A percentile compares a stretch with the other conserved stretches of the same genome.
phyloP scores from a whole-genome alignment of 2,888 invertebrate genomes.

The Watsonalla cultraria region DNA sequence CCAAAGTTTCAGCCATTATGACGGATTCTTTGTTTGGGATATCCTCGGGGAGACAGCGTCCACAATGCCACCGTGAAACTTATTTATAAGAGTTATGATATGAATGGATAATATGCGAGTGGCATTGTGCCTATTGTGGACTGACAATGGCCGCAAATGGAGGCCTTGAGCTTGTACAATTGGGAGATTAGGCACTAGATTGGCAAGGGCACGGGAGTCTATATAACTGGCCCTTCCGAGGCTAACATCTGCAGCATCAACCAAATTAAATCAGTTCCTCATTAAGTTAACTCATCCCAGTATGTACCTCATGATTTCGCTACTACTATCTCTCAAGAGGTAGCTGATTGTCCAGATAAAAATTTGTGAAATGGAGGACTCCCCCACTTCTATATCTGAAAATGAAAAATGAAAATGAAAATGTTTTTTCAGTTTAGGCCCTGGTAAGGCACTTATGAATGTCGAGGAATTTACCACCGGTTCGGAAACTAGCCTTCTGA shows the following conservation, averaged over 20 bases:
- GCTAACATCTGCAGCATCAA: conserved; percentile 24
- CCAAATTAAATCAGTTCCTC: no score
- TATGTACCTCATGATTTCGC: no score
- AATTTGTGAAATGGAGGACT: no score
- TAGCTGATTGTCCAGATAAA: no score
- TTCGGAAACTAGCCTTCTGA: no score
- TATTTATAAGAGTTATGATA: conserved; percentile 75
- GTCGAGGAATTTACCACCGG: no score
- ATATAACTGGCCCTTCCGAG: conserved; percentile 36
- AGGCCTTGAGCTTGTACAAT: conserved; percentile 66
- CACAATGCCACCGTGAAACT: conserved; percentile 69
- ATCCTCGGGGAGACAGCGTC: conserved; percentile 70
- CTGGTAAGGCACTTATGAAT: no score
- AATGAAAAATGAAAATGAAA: no score
- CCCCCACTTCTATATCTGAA: no score
- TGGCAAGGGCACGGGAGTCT: conserved; percentile 33
- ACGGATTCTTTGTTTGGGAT: conserved; percentile 64
- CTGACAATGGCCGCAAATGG: conserved; percentile 38
- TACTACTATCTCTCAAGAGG: no score
- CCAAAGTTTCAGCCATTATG: conserved; percentile 66
- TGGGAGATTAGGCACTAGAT: conserved; percentile 55
- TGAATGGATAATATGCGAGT: conserved; percentile 72
- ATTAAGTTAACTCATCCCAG: not conserved
- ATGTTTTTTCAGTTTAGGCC: no score
- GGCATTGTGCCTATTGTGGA: conserved; percentile 49